These are phyloP conservation scores for Sinocyclocheilus anshuiensis DNA, from an alignment of 2,113 vertebrate genomes.

Conservation along the genomic window DNA sequence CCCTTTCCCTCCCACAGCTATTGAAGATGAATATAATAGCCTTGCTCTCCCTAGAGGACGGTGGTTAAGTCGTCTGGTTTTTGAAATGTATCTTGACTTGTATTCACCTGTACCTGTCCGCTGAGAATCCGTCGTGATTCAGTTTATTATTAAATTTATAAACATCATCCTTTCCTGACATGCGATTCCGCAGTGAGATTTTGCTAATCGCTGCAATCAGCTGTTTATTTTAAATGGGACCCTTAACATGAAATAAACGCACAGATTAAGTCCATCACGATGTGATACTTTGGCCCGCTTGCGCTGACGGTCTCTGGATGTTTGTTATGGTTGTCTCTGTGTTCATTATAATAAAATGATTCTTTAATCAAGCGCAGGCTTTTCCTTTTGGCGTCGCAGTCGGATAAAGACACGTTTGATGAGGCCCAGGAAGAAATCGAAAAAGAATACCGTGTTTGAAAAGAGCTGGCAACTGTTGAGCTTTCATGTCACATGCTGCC, in stretches of 20 bases:
- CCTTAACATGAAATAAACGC: slow-evolving; percentile 10
- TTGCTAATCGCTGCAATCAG: slow-evolving; percentile 17
- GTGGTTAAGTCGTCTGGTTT: slow-evolving; percentile 37
- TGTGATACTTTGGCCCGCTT: slow-evolving; percentile 29
- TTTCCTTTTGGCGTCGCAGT: slow-evolving; percentile 27
- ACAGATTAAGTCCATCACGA: slow-evolving; percentile 25
- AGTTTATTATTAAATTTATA: neutral
- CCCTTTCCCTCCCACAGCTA: slow-evolving; percentile 47
- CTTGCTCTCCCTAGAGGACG: slow-evolving; percentile 42
- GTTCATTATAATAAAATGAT: slow-evolving; percentile 28
- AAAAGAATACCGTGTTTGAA: slow-evolving; percentile 26
- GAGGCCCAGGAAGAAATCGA: slow-evolving; percentile 36
- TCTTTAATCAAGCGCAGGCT: slow-evolving; percentile 49
- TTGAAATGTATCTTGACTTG: slow-evolving; percentile 38
- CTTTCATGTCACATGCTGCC: slow-evolving; percentile 49
- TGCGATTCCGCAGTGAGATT: slow-evolving; percentile 35
- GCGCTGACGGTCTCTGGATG: neutral
- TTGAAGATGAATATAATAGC: slow-evolving; percentile 57
- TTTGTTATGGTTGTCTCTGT: slow-evolving; percentile 22
- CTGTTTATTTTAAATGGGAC: slow-evolving; percentile 28
- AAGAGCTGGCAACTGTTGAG: slow-evolving; percentile 44
- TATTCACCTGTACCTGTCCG: slow-evolving; percentile 24
- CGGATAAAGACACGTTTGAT: slow-evolving; percentile 37
- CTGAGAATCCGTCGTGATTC: slow-evolving; percentile 12
- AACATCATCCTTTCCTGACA: neutral